Evolutionary conservation across 1,140 invertebrate genomes (phyloP).

Genomic region (Harpegnathos saltator): DNA sequence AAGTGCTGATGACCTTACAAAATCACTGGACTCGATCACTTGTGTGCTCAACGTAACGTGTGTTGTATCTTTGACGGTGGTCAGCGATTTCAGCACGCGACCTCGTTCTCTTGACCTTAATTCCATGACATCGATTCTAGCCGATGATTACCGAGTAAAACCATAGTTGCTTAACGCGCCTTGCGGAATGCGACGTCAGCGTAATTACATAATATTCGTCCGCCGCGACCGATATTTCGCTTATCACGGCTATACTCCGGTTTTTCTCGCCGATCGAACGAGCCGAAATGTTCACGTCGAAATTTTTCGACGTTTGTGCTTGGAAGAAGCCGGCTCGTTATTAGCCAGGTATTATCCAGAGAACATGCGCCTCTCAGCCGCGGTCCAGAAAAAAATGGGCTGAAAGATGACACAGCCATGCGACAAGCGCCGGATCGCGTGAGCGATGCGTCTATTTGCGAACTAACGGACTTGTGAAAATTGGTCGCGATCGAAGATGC

Average conservation of each 20-base stretch:
- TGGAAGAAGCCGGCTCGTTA: neutral
- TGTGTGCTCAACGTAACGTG: neutral
- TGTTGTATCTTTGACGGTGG: neutral
- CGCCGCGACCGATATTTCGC: conserved; percentile 6
- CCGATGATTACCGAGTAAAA: conserved; percentile 72
- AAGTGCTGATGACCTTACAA: no score
- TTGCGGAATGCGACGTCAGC: conserved; percentile 68
- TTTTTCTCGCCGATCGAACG: neutral
- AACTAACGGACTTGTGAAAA: no score
- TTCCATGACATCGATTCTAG: conserved; percentile 63
- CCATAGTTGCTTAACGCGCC: conserved; percentile 71
- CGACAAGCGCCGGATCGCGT: no score
- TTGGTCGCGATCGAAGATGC: no score
- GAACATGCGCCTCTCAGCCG: no score
- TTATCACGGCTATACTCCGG: neutral
- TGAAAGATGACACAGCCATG: no score
- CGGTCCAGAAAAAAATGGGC: no score
- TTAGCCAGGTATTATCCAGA: neutral
- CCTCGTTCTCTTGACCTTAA: conserved; percentile 72
- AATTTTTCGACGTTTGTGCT: neutral
- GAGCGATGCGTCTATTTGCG: no score
- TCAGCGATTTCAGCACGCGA: conserved; percentile 43
- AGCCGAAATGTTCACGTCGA: neutral
- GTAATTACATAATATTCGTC: conserved; percentile 56
- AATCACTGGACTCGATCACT: no score